Percentiles rank a stretch among this genome's conserved stretches.
phyloP scores from a whole-genome alignment of 1,140 invertebrate genomes.

The Caenorhabditis latens region DNA sequence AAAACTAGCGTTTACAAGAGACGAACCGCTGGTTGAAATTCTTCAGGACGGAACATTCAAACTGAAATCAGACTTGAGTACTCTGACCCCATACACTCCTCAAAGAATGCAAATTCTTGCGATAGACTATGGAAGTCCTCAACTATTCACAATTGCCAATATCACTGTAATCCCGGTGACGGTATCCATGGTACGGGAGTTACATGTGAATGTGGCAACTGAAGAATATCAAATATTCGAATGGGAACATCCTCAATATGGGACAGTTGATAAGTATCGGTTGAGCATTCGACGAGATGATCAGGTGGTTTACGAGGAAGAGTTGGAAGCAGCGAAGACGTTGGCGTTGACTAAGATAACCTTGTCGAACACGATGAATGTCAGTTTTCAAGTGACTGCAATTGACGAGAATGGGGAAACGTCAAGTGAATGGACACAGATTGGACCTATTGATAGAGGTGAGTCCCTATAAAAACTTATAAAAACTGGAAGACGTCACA shows the following conservation, averaged over 20 bases:
- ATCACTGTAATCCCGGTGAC: conserved; percentile 66
- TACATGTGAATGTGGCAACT: conserved; percentile 66
- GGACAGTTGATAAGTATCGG: conserved; percentile 60
- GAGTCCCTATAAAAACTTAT: not conserved
- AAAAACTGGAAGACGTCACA: not conserved
- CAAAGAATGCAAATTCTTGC: conserved; percentile 62
- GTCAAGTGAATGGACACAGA: conserved; percentile 56
- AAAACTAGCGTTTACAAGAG: conserved; percentile 58
- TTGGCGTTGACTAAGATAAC: conserved; percentile 53
- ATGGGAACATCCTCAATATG: conserved; percentile 65
- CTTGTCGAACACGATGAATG: conserved; percentile 6
- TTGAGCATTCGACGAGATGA: conserved; percentile 58
- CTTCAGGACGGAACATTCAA: conserved; percentile 61
- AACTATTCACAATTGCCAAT: conserved; percentile 60
- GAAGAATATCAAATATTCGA: conserved; percentile 66
- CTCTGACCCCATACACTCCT: conserved; percentile 52
- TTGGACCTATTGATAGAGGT: conserved; percentile 60
- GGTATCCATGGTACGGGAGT: conserved; percentile 64
- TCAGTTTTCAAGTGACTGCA: conserved; percentile 62
- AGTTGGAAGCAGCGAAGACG: conserved; percentile 60
- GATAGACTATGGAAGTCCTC: conserved; percentile 66
- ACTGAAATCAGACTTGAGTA: conserved; percentile 36
- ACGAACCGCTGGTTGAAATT: conserved; percentile 59
- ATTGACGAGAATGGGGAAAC: conserved; percentile 65
- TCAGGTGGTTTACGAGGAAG: conserved; percentile 62